A percentile compares a stretch with the other conserved stretches of the same genome.
Conservation (phyloP, 2,888 invertebrate species). For the Colostygia pectinataria region DNA sequence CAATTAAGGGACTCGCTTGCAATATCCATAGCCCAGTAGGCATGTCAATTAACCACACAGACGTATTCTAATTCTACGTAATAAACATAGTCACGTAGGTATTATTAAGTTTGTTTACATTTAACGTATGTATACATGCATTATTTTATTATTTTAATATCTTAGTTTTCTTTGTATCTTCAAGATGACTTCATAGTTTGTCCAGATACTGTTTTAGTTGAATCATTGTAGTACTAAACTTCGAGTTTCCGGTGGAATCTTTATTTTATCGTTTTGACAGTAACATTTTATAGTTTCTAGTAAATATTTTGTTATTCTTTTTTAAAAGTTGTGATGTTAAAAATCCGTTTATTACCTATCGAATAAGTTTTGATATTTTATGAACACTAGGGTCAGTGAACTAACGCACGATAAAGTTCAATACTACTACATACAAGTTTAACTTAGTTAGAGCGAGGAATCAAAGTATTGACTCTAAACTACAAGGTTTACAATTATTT, state of each 20-base stretch:
- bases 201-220: conserved; percentile 10
- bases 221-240: conserved; percentile 12
- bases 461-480: too few relatives aligned
- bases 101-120: too few relatives aligned
- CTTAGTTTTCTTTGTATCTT: neutral
- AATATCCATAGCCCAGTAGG: conserved; percentile 47
- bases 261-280: conserved; percentile 8
- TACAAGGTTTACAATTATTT: too few relatives aligned
- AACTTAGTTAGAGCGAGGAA: too few relatives aligned
- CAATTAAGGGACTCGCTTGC: conserved; percentile 46
- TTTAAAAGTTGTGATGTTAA: neutral
- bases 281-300: conserved; percentile 7
- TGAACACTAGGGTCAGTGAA: too few relatives aligned
- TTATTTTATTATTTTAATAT: neutral
- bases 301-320: neutral
- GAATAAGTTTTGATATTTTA: neutral
- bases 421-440: too few relatives aligned
- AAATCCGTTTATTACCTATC: neutral
- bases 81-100: too few relatives aligned
- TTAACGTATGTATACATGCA: neutral
- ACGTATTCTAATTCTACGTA: conserved; percentile 35
- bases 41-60: conserved; percentile 52
- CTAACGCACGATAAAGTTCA: too few relatives aligned
- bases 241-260: conserved; percentile 11
- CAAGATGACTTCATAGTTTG: conserved; percentile 8